Conservation (phyloP, 2,113 vertebrate species). For the Channa argus region DNA sequence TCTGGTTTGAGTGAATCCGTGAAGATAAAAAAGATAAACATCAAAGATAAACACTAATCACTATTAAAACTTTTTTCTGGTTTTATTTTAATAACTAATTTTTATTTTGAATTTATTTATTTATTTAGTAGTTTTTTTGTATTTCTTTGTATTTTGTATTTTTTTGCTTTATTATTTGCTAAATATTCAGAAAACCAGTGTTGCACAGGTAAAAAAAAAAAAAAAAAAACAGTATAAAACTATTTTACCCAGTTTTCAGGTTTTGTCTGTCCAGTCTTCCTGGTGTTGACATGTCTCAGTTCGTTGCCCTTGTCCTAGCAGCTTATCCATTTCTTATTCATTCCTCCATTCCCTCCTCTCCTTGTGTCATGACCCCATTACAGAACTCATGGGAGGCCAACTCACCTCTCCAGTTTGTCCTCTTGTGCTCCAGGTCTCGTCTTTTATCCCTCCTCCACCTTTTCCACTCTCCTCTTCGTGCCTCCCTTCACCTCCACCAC, state of each 20-base stretch:
- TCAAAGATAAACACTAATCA: too few species aligned
- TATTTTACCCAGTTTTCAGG: neutral
- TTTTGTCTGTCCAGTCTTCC: neutral
- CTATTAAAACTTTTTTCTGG: too few species aligned
- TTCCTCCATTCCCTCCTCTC: constrained; percentile 15
- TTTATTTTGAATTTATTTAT: too few species aligned
- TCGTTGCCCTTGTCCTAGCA: constrained; percentile 6
- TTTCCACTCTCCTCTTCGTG: constrained; percentile 15
- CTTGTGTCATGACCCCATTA: constrained; percentile 63
- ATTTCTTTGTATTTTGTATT: too few species aligned
- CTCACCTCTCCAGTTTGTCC: constrained; percentile 36
- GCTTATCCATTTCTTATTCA: neutral
- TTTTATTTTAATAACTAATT: too few species aligned
- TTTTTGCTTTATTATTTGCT: too few species aligned
- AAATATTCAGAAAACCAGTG: too few species aligned
- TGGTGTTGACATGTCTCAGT: neutral
- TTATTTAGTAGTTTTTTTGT: too few species aligned
- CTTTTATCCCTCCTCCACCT: constrained; percentile 61
- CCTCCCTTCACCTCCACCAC: neutral
- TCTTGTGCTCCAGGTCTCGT: neutral
- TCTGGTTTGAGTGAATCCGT: too few species aligned
- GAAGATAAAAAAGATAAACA: too few species aligned
- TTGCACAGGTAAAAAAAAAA: too few species aligned
- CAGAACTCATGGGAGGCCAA: constrained; percentile 43
- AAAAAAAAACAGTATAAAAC: neutral